phyloP scores from a whole-genome alignment of 2,113 vertebrate genomes.

The Acanthisitta chloris region DNA sequence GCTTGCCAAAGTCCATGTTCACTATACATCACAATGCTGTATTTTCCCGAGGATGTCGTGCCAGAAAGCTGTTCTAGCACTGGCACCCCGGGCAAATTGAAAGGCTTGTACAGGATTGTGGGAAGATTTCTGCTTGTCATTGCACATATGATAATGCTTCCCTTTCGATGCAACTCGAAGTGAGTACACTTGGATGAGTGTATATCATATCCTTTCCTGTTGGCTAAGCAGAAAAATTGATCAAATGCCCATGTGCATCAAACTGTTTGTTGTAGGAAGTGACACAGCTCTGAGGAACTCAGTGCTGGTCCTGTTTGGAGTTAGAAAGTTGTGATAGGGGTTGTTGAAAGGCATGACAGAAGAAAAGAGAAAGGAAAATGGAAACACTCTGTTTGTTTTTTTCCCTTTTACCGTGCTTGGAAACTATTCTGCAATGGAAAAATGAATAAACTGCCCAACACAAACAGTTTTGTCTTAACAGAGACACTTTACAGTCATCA shows the following conservation, averaged over 20 bases:
- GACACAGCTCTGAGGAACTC: neutral
- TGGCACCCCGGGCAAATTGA: neutral
- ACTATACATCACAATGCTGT: neutral
- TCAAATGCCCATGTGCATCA: neutral
- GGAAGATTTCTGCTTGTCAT: neutral
- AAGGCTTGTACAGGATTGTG: neutral
- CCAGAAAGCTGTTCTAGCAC: neutral
- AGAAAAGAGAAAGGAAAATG: neutral
- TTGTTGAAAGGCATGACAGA: neutral
- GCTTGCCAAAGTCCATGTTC: neutral
- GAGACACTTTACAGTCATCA: neutral
- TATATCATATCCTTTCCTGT: neutral
- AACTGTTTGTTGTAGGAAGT: neutral
- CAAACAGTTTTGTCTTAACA: neutral
- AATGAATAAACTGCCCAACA: neutral
- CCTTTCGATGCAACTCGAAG: fast-evolving
- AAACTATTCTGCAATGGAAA: neutral
- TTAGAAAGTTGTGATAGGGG: neutral
- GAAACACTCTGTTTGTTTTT: too few relatives aligned
- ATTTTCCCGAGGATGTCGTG: neutral
- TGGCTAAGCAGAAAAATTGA: neutral
- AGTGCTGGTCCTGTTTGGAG: neutral
- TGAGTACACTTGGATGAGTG: neutral
- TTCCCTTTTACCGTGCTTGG: neutral
- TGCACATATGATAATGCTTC: neutral